Percentiles rank a stretch among this genome's conserved stretches.
phyloP scores from a whole-genome alignment of 35 echinoderm and acorn worm species.

The Hemicentrotus pulcherrimus region DNA sequence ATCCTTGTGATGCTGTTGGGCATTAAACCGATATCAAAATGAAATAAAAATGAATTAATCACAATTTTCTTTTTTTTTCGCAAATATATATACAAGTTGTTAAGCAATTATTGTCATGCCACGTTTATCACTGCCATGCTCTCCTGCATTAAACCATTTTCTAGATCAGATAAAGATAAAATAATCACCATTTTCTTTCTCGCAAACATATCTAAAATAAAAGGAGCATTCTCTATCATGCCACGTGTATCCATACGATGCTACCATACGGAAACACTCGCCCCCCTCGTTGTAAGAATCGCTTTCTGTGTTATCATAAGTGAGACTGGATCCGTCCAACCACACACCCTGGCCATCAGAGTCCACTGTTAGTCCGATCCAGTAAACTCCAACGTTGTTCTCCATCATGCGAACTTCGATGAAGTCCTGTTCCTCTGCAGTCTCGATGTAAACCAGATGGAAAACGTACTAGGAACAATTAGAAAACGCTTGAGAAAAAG shows the following conservation, averaged over 20 bases:
- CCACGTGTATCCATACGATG: background rate
- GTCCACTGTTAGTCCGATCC: conserved; percentile 6
- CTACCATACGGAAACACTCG: background rate
- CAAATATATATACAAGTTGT: too few relatives aligned
- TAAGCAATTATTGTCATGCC: too few relatives aligned
- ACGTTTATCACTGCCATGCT: too few relatives aligned
- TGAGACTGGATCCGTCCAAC: background rate
- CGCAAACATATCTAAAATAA: background rate
- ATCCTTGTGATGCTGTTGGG: too few relatives aligned
- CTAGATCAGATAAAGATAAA: too few relatives aligned
- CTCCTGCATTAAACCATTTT: too few relatives aligned
- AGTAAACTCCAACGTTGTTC: background rate
- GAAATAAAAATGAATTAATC: too few relatives aligned
- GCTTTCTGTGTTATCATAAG: background rate
- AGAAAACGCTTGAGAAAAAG: background rate
- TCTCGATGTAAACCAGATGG: conserved; percentile 18
- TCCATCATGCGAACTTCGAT: background rate
- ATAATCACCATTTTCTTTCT: conserved; percentile 26
- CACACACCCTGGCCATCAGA: background rate
- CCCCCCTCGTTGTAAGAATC: background rate
- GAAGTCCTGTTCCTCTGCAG: background rate
- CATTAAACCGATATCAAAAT: too few relatives aligned
- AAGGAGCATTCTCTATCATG: background rate
- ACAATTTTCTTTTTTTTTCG: too few relatives aligned
- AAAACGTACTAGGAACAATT: background rate